Evolutionary conservation across 2,888 invertebrate genomes (phyloP).

Genomic region (Hydrotaea diabolus): DNA sequence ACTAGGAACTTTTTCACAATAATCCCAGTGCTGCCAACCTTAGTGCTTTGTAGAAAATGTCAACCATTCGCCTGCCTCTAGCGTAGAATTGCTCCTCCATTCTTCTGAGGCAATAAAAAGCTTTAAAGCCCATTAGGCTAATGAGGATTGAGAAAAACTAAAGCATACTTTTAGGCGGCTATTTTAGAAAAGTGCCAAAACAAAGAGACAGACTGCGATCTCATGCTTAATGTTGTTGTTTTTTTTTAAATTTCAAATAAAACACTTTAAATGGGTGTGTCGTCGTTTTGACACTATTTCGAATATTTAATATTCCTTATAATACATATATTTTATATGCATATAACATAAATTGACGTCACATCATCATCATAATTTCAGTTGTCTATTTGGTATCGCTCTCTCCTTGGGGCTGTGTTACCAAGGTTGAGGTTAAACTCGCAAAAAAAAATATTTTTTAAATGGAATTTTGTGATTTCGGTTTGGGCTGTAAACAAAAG

Average conservation of each 20-base stretch:
- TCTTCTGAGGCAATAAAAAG: background rate
- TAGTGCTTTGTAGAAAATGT: too few relatives aligned
- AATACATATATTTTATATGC: too few relatives aligned
- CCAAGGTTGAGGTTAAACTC: conserved; percentile 51
- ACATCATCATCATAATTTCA: conserved; percentile 20
- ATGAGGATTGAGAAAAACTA: conserved; percentile 20
- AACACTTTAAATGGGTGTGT: conserved; percentile 31
- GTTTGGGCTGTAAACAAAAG: background rate
- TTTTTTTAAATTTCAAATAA: background rate
- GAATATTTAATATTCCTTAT: too few relatives aligned
- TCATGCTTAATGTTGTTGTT: too few relatives aligned
- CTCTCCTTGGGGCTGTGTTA: conserved; percentile 2
- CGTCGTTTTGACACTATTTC: conserved; percentile 13
- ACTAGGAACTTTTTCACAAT: too few relatives aligned
- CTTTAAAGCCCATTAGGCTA: background rate
- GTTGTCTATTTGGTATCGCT: background rate
- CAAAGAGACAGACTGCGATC: background rate
- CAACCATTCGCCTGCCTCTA: too few relatives aligned
- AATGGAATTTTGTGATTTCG: background rate
- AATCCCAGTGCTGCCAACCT: too few relatives aligned
- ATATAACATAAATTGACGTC: conserved; percentile 43
- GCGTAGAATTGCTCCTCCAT: too few relatives aligned
- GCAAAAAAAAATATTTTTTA: background rate
- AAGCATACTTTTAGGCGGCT: conserved; percentile 58
- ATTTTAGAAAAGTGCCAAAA: too few relatives aligned